Evolutionary conservation across 2,113 vertebrate genomes (phyloP).

Genomic region (Chaetorhynchus papuensis): DNA sequence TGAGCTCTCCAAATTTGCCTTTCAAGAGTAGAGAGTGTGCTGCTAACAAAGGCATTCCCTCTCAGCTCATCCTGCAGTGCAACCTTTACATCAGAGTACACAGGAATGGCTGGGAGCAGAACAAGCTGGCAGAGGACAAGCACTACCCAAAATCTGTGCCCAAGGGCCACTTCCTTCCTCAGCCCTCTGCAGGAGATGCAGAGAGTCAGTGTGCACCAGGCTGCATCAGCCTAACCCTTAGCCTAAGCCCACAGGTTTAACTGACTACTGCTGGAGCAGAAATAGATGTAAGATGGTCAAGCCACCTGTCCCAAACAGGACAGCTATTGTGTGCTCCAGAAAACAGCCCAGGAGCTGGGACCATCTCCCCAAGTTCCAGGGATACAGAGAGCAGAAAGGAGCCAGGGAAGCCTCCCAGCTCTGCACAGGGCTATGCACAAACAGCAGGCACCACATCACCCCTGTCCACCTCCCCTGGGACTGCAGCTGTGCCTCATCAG

Average conservation of each 20-base stretch:
- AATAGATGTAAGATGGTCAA: background rate
- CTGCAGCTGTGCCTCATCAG: background rate
- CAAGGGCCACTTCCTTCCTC: background rate
- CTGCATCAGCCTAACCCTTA: rapidly evolving
- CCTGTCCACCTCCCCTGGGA: too few relatives aligned
- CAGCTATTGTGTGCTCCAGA: background rate
- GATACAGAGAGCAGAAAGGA: background rate
- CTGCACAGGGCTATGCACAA: background rate
- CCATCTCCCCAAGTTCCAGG: background rate
- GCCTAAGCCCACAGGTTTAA: background rate
- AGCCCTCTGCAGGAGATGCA: background rate
- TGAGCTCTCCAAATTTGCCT: background rate
- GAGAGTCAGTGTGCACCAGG: background rate
- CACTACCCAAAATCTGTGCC: background rate
- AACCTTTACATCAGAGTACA: background rate
- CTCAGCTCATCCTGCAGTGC: background rate
- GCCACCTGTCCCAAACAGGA: background rate
- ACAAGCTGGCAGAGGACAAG: background rate
- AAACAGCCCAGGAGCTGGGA: background rate
- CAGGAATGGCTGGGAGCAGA: background rate
- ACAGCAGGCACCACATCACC: rapidly evolving
- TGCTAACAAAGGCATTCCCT: background rate
- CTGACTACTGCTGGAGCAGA: background rate
- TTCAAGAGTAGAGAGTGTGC: background rate
- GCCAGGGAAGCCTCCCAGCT: background rate